Evolutionary conservation across 2,113 vertebrate genomes (phyloP).

Genomic region (Nannobrachium achirus): DNA sequence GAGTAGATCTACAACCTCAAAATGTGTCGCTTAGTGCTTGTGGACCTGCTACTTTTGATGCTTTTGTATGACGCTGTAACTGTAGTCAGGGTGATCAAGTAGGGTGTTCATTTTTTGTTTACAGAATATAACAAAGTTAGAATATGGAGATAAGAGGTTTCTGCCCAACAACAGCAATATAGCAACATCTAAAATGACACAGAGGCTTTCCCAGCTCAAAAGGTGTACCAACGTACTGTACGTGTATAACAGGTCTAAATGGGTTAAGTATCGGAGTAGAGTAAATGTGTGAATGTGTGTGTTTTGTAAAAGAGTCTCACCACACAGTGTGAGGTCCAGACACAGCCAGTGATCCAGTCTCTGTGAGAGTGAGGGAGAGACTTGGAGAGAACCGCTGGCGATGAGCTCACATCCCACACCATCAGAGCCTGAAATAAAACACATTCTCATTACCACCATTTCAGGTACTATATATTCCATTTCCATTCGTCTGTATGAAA

Average conservation of each 20-base stretch:
- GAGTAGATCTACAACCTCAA: too few species aligned
- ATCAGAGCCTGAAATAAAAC: constrained; percentile 76
- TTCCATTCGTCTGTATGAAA: too few species aligned
- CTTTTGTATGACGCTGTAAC: too few species aligned
- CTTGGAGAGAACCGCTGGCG: constrained; percentile 65
- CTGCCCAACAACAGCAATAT: not conserved
- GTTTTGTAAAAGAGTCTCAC: constrained; percentile 26
- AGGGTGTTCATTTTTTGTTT: too few species aligned
- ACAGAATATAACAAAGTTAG: not conserved
- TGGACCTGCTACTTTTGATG: too few species aligned
- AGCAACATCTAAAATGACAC: not conserved
- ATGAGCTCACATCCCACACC: constrained; percentile 80
- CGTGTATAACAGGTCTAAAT: too few species aligned
- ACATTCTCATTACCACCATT: not conserved
- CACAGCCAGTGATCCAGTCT: constrained; percentile 89
- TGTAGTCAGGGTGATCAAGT: too few species aligned
- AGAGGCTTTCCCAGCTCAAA: not conserved
- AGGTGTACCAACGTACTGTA: not conserved
- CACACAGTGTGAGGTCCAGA: constrained; percentile 76
- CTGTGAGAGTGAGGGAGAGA: constrained; percentile 81
- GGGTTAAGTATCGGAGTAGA: too few species aligned
- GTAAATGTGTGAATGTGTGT: too few species aligned
- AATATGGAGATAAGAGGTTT: not conserved
- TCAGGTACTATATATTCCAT: too few species aligned
- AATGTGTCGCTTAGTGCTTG: too few species aligned